phyloP scores from a whole-genome alignment of 2,797 vertebrate species.

The Galaxias olidus region DNA sequence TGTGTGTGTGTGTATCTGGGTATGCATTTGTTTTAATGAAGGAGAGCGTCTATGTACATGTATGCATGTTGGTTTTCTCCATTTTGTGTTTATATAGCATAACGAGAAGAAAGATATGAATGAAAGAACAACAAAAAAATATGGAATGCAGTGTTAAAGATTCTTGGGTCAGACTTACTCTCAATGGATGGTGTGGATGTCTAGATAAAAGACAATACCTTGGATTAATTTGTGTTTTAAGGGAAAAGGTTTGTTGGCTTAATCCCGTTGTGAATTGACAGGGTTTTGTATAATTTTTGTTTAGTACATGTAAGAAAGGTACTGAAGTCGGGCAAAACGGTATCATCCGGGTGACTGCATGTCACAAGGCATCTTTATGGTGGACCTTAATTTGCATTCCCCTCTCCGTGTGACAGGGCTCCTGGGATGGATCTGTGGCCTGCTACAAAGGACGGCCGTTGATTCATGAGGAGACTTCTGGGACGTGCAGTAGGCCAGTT shows the following conservation, averaged over 20 bases:
- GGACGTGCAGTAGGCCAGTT: background rate
- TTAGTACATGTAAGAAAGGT: too few species aligned
- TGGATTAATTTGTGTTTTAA: too few species aligned
- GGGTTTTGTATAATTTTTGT: too few species aligned
- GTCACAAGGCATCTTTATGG: too few species aligned
- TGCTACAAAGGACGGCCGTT: background rate
- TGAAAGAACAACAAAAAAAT: background rate
- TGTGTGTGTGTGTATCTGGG: background rate
- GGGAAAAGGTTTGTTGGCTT: too few species aligned
- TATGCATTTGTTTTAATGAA: background rate
- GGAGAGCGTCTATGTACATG: background rate
- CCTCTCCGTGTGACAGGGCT: too few species aligned
- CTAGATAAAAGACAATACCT: background rate
- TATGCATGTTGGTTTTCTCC: background rate
- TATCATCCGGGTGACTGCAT: too few species aligned
- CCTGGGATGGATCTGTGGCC: too few species aligned
- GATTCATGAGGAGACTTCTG: background rate
- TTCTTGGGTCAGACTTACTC: background rate
- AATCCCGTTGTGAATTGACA: too few species aligned
- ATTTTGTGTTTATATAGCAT: background rate
- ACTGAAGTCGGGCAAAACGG: too few species aligned
- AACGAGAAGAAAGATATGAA: too few species aligned
- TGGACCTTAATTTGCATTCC: too few species aligned
- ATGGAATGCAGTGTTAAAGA: background rate
- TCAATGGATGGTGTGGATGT: background rate